Conservation (phyloP, 2,888 invertebrate genomes). For the Cristatella mucedo region DNA sequence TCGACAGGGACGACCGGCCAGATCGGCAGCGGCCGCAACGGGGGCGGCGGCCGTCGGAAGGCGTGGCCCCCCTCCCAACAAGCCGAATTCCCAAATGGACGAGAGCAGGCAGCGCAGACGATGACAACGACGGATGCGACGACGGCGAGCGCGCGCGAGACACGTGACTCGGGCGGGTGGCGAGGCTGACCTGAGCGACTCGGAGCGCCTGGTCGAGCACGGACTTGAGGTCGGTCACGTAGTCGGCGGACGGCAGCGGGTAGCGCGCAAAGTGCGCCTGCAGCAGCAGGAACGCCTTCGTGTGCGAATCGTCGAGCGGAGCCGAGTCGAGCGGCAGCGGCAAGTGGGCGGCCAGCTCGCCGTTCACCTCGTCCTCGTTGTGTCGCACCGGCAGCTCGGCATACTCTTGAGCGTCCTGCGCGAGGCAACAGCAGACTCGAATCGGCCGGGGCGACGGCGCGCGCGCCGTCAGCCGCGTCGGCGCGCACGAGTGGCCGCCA, state of each 20-base stretch:
- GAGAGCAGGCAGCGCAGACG: too few relatives aligned
- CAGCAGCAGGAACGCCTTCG: conserved; percentile 77
- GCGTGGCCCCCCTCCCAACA: too few relatives aligned
- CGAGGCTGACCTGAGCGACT: conserved; percentile 57
- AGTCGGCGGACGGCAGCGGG: conserved; percentile 74
- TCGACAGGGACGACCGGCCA: too few relatives aligned
- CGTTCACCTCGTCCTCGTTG: conserved; percentile 84
- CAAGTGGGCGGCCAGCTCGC: conserved; percentile 62
- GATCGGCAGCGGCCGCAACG: too few relatives aligned
- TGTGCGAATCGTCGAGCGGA: conserved; percentile 73
- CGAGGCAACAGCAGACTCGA: too few relatives aligned
- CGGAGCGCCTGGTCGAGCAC: conserved; percentile 89
- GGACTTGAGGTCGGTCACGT: conserved; percentile 84
- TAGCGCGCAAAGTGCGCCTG: conserved; percentile 82
- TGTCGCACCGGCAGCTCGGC: conserved; percentile 87
- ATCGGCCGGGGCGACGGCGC: too few relatives aligned
- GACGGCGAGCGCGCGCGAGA: too few relatives aligned
- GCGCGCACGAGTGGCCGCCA: too few relatives aligned
- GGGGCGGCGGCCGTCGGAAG: too few relatives aligned
- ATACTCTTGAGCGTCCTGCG: conserved; percentile 63
- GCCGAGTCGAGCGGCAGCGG: conserved; percentile 55
- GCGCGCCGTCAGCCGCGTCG: too few relatives aligned
- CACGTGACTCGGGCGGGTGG: not conserved
- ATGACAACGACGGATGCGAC: too few relatives aligned
- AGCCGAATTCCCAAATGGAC: too few relatives aligned